A percentile compares a stretch with the other conserved stretches of the same genome.
Evolutionary conservation across 2,797 vertebrate genomes (phyloP).

Genomic region (Falco berigora): DNA sequence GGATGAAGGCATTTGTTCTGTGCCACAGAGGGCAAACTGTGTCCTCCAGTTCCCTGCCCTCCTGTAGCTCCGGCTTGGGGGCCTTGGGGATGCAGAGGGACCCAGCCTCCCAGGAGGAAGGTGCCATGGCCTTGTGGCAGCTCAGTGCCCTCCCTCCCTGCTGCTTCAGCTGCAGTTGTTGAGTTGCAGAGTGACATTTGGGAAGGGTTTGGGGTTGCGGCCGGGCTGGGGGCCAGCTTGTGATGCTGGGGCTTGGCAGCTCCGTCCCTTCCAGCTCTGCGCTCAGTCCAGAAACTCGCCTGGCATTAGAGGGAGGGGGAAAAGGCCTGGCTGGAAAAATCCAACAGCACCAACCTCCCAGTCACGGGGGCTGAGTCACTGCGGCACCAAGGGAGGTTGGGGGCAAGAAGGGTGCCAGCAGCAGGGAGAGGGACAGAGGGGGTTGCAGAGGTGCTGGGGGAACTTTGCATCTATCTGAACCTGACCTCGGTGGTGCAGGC

Average conservation of each 20-base stretch:
- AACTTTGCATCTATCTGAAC: background rate
- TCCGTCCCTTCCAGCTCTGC: background rate
- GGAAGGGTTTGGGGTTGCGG: background rate
- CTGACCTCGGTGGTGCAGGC: background rate
- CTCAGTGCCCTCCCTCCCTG: background rate
- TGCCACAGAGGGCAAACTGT: background rate
- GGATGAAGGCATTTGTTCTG: background rate
- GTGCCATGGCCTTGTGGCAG: background rate
- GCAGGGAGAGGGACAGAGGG: background rate
- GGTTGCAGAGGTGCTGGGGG: background rate
- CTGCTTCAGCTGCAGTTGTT: background rate
- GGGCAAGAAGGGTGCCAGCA: background rate
- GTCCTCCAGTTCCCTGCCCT: background rate
- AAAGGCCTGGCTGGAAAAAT: conserved; percentile 38
- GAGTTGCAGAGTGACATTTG: background rate
- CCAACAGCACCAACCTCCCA: background rate
- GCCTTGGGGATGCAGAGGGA: background rate
- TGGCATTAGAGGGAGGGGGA: conserved; percentile 13
- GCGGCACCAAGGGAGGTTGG: background rate
- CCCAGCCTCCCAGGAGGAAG: background rate
- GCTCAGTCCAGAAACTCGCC: conserved; percentile 35
- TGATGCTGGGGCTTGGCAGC: conserved; percentile 41
- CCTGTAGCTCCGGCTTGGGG: background rate
- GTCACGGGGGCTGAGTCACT: background rate
- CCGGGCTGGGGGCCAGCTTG: conserved; percentile 23